phyloP scores from a whole-genome alignment of 2,113 vertebrate species.

The Hippolais icterina region DNA sequence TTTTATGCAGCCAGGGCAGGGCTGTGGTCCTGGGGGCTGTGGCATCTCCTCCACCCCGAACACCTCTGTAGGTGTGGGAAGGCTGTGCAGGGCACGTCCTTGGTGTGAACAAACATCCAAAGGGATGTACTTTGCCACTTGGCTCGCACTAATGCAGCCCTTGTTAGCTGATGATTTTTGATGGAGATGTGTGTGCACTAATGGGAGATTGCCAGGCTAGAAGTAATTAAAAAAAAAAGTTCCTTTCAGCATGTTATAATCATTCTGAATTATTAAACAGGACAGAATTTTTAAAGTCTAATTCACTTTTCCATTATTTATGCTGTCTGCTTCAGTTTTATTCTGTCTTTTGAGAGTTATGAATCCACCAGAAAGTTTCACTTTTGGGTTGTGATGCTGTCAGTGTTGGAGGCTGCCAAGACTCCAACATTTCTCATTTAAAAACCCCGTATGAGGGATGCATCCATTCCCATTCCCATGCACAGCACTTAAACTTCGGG shows the following conservation, averaged over 20 bases:
- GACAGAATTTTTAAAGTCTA: conserved; percentile 57
- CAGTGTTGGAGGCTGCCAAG: background rate
- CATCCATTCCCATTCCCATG: background rate
- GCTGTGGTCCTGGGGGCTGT: background rate
- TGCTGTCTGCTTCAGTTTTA: conserved; percentile 45
- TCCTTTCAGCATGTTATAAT: conserved; percentile 40
- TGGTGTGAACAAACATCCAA: background rate
- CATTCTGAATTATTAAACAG: conserved; percentile 49
- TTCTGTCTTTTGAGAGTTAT: background rate
- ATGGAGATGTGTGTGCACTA: background rate
- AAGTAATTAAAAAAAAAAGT: conserved; percentile 51
- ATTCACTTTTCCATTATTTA: conserved; percentile 63
- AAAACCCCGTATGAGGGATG: background rate
- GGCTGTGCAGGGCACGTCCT: background rate
- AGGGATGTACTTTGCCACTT: background rate
- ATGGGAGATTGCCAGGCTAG: conserved; percentile 10
- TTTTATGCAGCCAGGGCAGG: background rate
- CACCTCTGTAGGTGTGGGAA: background rate
- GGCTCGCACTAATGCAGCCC: background rate
- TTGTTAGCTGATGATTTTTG: background rate
- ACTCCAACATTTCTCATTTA: background rate
- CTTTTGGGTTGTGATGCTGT: background rate
- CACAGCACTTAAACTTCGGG: background rate
- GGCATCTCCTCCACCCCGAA: background rate
- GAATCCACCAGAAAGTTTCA: conserved; percentile 39